Evolutionary conservation across 2,888 invertebrate genomes (phyloP).

Genomic region (Periphyllus acericola): DNA sequence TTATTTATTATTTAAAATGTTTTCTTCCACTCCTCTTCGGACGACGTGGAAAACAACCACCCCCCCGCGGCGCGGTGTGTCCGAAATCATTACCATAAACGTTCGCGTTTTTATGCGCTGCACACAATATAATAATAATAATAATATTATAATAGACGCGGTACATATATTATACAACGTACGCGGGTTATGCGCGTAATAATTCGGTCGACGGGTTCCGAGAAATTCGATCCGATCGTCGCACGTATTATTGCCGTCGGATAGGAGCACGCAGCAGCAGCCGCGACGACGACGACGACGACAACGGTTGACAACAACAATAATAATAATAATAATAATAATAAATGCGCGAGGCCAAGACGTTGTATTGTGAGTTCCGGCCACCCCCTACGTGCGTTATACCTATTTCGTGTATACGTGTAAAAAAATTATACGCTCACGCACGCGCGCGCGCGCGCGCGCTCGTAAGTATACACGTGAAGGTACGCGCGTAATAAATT

Average conservation of each 20-base stretch:
- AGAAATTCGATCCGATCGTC: constrained; percentile 48
- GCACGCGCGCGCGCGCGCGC: background rate
- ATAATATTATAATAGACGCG: background rate
- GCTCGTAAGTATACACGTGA: background rate
- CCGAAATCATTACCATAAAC: background rate
- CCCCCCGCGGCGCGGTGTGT: background rate
- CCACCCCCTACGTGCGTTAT: constrained; percentile 1
- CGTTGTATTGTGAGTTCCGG: constrained; percentile 34
- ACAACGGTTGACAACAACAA: constrained; percentile 27
- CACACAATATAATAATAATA: background rate
- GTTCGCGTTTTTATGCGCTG: background rate
- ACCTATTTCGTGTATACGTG: background rate
- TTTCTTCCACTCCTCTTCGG: background rate
- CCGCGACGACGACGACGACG: constrained; percentile 6
- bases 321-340: constrained; percentile 26
- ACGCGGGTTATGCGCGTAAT: background rate
- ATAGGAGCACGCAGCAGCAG: background rate
- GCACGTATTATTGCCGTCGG: background rate
- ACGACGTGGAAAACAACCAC: background rate
- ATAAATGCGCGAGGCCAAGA: constrained; percentile 35
- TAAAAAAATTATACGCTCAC: background rate
- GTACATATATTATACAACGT: background rate
- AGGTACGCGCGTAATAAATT: constrained; percentile 32
- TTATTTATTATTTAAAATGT: background rate
- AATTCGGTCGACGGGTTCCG: constrained; percentile 33